These are phyloP conservation scores for Porites rus DNA, from an alignment of 92 coral and sea anemone genomes.

Conservation along the genomic window DNA sequence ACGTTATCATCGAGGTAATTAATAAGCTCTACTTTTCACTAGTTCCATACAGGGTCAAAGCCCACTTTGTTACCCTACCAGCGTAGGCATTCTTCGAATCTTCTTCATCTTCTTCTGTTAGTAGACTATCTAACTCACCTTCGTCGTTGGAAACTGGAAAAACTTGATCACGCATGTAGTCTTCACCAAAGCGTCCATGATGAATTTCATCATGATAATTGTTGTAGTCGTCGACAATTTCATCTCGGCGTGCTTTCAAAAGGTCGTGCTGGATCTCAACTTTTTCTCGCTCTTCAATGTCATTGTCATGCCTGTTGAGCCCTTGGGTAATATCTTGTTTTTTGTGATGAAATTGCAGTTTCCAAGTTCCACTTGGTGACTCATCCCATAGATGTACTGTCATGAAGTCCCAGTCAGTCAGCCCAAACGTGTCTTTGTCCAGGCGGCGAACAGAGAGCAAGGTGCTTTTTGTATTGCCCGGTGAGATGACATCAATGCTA, in stretches of 20 bases:
- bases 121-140: constrained; percentile 59
- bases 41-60: constrained; percentile 88
- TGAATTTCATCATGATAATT: constrained; percentile 91
- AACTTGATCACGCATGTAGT: constrained; percentile 97
- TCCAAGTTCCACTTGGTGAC: constrained; percentile 83
- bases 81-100: constrained; percentile 52
- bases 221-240: constrained; percentile 81
- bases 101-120: constrained; percentile 58
- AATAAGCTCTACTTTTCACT: constrained; percentile 21
- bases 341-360: constrained; percentile 70
- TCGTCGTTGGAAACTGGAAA: constrained; percentile 80
- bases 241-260: constrained; percentile 84
- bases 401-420: constrained; percentile 92
- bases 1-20: background rate
- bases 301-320: constrained; percentile 73
- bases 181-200: constrained; percentile 93
- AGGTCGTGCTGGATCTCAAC: constrained; percentile 77
- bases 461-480: constrained; percentile 79
- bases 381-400: constrained; percentile 96
- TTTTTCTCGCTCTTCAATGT: constrained; percentile 88
- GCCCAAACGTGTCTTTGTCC: constrained; percentile 81
- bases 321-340: constrained; percentile 48
- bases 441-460: constrained; percentile 80
- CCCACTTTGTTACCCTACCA: constrained; percentile 74
- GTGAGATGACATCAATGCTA: constrained; percentile 79